Conservation (phyloP, 2,888 invertebrate genomes). For the Anodontia alba region DNA sequence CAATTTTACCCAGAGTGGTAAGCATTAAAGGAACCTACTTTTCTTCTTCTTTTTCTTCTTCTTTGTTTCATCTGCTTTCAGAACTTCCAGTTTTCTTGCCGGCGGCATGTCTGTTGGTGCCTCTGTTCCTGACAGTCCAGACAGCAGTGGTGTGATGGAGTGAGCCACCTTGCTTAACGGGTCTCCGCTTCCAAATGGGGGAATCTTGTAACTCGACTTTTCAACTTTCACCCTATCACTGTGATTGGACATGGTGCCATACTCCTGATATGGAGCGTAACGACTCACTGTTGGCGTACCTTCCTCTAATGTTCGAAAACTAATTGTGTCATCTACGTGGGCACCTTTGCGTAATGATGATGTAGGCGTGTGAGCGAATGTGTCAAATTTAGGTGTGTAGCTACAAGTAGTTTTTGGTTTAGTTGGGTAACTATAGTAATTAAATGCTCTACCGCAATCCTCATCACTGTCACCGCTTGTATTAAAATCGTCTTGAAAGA, state of each 20-base stretch:
- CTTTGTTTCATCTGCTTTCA: constrained; percentile 58
- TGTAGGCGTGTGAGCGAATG: constrained; percentile 19
- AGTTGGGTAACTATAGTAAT: background rate
- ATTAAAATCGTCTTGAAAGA: constrained; percentile 64
- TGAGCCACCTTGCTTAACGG: constrained; percentile 64
- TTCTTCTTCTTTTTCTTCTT: constrained; percentile 73
- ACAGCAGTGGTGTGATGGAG: constrained; percentile 59
- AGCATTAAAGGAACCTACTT: too few species aligned
- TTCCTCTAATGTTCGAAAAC: constrained; percentile 54
- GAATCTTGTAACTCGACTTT: constrained; percentile 61
- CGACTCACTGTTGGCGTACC: constrained; percentile 54
- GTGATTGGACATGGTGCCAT: constrained; percentile 34
- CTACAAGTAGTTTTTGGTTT: background rate
- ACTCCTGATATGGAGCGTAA: constrained; percentile 31
- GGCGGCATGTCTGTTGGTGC: constrained; percentile 65
- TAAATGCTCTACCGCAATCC: background rate
- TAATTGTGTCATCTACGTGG: constrained; percentile 61
- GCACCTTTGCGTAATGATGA: constrained; percentile 41
- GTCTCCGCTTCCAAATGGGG: constrained; percentile 66
- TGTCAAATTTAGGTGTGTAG: constrained; percentile 30
- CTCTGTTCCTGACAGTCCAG: constrained; percentile 43
- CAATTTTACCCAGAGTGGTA: too few species aligned
- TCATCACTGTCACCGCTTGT: constrained; percentile 68
- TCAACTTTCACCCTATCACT: constrained; percentile 64
- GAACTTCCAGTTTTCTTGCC: constrained; percentile 53